A percentile compares a stretch with the other conserved stretches of the same genome.
Conservation (phyloP, 2,888 invertebrate genomes). For the Diarsia mendica region DNA sequence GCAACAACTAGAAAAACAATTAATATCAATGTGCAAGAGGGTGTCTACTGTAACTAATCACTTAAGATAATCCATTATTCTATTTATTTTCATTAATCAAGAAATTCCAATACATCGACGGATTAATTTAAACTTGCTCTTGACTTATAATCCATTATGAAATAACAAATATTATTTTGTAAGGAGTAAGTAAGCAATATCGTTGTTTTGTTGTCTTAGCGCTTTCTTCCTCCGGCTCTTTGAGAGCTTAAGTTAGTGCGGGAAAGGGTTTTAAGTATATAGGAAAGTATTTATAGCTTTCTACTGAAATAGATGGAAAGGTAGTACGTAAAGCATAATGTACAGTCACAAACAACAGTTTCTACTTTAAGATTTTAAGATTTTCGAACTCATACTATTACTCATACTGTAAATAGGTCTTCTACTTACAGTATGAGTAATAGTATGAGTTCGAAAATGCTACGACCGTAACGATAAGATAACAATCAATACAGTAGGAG, state of each 20-base stretch:
- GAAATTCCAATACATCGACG: constrained; percentile 31
- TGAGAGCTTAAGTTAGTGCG: neutral
- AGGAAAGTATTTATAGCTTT: neutral
- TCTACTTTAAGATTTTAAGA: too few species aligned
- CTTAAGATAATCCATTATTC: constrained; percentile 47
- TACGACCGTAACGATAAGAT: too few species aligned
- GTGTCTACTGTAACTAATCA: constrained; percentile 33
- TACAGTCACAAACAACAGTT: too few species aligned
- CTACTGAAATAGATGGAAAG: too few species aligned
- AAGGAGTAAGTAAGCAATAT: constrained; percentile 13
- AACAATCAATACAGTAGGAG: too few species aligned
- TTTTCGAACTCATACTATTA: too few species aligned
- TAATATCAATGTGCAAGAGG: constrained; percentile 41
- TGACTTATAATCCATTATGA: constrained; percentile 48
- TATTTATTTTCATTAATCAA: constrained; percentile 54
- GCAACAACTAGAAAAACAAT: constrained; percentile 23
- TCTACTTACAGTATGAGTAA: too few species aligned
- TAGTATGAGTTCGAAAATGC: too few species aligned
- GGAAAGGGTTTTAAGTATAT: neutral
- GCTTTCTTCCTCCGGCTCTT: neutral
- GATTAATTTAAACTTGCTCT: constrained; percentile 40
- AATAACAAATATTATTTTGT: constrained; percentile 34
- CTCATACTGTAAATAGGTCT: too few species aligned
- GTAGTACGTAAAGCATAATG: too few species aligned
- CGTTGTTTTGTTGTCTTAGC: constrained; percentile 1